A percentile compares a stretch with the other conserved stretches of the same genome.
These are phyloP conservation scores for Plestiodon gilberti DNA, from an alignment of 2,113 vertebrate species.

Conservation along the genomic window DNA sequence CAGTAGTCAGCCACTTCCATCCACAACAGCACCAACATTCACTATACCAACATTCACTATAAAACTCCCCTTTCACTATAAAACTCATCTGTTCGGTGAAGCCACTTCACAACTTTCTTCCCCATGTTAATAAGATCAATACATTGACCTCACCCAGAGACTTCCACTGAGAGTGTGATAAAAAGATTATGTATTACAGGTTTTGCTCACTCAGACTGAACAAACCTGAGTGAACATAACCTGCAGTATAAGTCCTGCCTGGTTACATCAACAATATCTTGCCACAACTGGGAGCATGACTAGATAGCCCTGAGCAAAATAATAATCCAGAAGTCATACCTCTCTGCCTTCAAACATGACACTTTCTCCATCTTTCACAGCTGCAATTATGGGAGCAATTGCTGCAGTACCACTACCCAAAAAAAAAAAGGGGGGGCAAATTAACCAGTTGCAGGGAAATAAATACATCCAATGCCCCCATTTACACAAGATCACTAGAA, in stretches of 20 bases:
- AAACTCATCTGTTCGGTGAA: too few relatives aligned
- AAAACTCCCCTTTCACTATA: too few relatives aligned
- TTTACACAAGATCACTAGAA: background rate
- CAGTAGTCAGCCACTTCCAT: background rate
- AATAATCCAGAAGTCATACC: slow-evolving; percentile 71
- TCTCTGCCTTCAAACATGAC: slow-evolving; percentile 86
- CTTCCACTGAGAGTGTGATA: background rate
- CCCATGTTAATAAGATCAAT: background rate
- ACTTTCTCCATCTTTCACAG: slow-evolving; percentile 85
- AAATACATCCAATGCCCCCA: background rate
- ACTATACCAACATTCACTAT: too few relatives aligned
- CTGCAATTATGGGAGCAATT: slow-evolving; percentile 87
- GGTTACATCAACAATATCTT: background rate
- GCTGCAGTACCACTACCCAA: slow-evolving; percentile 86
- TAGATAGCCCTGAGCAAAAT: background rate
- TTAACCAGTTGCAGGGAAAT: rapidly evolving
- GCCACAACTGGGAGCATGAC: background rate
- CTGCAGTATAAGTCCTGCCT: background rate
- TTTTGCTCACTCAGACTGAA: background rate
- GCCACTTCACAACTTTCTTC: background rate
- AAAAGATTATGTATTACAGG: background rate
- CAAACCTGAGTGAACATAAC: background rate
- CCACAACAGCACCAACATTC: too few relatives aligned
- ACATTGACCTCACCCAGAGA: background rate
- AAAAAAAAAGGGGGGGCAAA: background rate